Conservation (phyloP, 2,797 vertebrate species). For the Cichlasoma orientale region DNA sequence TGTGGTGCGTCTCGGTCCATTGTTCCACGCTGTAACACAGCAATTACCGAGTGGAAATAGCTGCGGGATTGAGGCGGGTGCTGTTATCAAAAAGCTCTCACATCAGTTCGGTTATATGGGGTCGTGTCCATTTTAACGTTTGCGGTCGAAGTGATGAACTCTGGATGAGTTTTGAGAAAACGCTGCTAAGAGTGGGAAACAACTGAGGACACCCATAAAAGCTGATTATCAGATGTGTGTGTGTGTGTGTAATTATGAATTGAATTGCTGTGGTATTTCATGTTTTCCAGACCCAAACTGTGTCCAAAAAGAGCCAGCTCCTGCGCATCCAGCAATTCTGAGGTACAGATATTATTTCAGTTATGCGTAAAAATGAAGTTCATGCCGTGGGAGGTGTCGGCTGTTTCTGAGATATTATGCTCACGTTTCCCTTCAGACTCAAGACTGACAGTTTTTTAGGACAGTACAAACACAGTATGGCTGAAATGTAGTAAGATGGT, state of each 20-base stretch:
- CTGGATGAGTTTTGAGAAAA: conserved; percentile 24
- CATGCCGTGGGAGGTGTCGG: neutral
- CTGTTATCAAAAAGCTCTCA: conserved; percentile 30
- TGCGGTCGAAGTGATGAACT: conserved; percentile 41
- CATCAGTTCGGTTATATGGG: conserved; percentile 23
- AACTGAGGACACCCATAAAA: conserved; percentile 30
- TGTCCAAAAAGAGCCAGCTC: conserved; percentile 79
- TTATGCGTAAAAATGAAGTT: neutral
- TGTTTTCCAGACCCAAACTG: conserved; percentile 82
- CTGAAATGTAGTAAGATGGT: neutral
- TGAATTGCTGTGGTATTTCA: conserved; percentile 54
- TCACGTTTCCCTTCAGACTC: neutral
- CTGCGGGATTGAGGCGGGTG: conserved; percentile 38
- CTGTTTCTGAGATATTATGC: neutral
- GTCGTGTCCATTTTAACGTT: conserved; percentile 43
- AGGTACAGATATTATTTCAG: conserved; percentile 72
- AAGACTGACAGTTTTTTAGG: neutral
- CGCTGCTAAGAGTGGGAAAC: neutral
- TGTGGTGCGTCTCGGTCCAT: conserved; percentile 24
- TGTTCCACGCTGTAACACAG: conserved; percentile 48
- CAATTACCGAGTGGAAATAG: conserved; percentile 34
- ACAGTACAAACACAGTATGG: neutral
- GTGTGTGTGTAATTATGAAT: conserved; percentile 45
- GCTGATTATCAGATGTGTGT: conserved; percentile 22
- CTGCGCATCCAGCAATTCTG: conserved; percentile 77